phyloP scores from a whole-genome alignment of 2,113 vertebrate species.

The Agapornis roseicollis region DNA sequence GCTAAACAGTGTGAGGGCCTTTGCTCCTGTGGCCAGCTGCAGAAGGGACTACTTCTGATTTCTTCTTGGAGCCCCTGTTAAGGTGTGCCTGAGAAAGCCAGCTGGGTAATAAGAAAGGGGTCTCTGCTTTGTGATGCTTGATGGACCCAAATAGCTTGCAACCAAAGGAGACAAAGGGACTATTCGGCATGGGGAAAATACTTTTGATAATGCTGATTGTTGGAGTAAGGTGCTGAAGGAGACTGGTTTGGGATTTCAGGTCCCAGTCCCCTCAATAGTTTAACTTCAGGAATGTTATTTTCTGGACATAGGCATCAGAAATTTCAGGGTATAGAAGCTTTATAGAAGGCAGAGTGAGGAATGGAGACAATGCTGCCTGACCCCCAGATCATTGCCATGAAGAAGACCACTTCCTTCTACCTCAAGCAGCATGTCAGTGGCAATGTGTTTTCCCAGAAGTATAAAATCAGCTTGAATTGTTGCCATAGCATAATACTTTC shows the following conservation, averaged over 20 bases:
- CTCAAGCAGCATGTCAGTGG: not conserved
- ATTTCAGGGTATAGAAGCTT: not conserved
- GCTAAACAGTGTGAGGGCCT: not conserved
- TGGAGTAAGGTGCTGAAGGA: not conserved
- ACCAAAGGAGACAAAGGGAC: not conserved
- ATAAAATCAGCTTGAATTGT: not conserved
- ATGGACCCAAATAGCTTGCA: not conserved
- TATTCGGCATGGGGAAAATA: not conserved
- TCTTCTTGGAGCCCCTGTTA: not conserved
- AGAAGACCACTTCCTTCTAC: not conserved
- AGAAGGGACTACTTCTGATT: not conserved
- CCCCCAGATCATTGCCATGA: not conserved
- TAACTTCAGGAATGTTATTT: not conserved
- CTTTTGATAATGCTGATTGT: not conserved
- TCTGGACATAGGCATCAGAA: not conserved
- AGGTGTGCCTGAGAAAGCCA: not conserved
- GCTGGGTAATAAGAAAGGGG: not conserved
- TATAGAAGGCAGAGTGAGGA: not conserved
- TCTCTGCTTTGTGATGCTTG: not conserved
- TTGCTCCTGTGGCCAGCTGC: not conserved
- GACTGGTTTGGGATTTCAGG: not conserved
- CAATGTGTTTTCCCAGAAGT: not conserved
- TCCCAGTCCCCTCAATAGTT: not conserved
- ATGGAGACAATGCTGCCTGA: not conserved
- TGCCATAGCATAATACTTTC: not conserved